These are phyloP conservation scores for Clangula hyemalis DNA, from an alignment of 2,797 vertebrate species.

Conservation along the genomic window DNA sequence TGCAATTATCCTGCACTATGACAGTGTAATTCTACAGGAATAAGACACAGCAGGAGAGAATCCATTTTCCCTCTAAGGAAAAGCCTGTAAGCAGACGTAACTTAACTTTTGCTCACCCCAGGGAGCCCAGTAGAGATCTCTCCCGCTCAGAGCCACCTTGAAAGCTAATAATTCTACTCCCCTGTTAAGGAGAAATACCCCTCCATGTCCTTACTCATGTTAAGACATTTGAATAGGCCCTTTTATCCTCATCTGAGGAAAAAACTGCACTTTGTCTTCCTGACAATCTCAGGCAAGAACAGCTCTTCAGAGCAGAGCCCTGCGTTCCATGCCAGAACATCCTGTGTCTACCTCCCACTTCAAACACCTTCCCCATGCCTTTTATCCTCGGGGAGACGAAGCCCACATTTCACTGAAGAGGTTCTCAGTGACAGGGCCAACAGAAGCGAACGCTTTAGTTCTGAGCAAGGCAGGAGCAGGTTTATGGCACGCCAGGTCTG, in stretches of 20 bases:
- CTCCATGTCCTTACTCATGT: not conserved
- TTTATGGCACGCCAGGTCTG: not conserved
- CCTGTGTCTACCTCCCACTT: not conserved
- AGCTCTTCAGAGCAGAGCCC: not conserved
- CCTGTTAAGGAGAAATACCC: not conserved
- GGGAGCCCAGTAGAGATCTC: not conserved
- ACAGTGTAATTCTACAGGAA: not conserved
- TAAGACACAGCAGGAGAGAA: not conserved
- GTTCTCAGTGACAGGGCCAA: not conserved
- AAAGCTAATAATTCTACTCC: not conserved
- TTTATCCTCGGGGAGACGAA: not conserved
- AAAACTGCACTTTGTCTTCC: not conserved
- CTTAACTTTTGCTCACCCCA: not conserved
- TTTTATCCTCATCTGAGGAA: not conserved
- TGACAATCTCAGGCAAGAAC: not conserved
- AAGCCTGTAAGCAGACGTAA: not conserved
- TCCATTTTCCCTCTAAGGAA: not conserved
- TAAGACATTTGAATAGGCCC: not conserved
- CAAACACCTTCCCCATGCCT: not conserved
- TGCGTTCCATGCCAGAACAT: not conserved
- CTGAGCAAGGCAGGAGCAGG: not conserved
- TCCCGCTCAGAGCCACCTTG: not conserved
- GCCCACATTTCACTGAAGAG: not conserved
- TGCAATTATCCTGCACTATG: not conserved
- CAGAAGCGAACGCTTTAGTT: not conserved